Percentiles rank a stretch among this genome's conserved stretches.
Conservation (phyloP, 2,797 vertebrate species). For the Lemur catta region DNA sequence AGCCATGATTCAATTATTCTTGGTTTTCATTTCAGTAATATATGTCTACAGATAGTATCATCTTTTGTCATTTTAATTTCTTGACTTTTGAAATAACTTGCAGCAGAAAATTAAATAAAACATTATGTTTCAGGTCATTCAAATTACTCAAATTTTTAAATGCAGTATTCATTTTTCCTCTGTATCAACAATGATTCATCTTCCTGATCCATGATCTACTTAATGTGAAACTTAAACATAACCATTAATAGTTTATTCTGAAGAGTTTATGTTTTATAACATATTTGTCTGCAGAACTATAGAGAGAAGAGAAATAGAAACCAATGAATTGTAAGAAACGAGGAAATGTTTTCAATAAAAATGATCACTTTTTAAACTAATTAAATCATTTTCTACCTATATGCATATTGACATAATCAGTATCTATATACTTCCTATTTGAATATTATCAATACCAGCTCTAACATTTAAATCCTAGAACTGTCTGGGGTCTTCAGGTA, state of each 20-base stretch:
- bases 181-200: constrained; percentile 50
- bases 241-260: constrained; percentile 17
- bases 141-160: constrained; percentile 39
- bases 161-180: constrained; percentile 43
- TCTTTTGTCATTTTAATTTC: constrained; percentile 68
- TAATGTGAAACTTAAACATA: constrained; percentile 51
- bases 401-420: not conserved
- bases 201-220: constrained; percentile 22
- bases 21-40: constrained; percentile 61
- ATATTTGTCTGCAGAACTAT: not conserved
- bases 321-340: constrained; percentile 12
- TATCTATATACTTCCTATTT: not conserved
- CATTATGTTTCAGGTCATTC: constrained; percentile 56
- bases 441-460: constrained; percentile 44
- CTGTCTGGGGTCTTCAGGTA: not conserved
- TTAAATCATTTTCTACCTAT: constrained; percentile 31
- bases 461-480: constrained; percentile 43
- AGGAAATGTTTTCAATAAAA: constrained; percentile 25
- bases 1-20: constrained; percentile 38
- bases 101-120: constrained; percentile 66
- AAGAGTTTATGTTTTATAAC: not conserved
- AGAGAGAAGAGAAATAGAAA: not conserved
- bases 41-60: constrained; percentile 55
- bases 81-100: constrained; percentile 47
- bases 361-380: not conserved